Base-by-base conservation (phyloP, 2,888 invertebrate species). In the Chrysolina americana region DNA sequence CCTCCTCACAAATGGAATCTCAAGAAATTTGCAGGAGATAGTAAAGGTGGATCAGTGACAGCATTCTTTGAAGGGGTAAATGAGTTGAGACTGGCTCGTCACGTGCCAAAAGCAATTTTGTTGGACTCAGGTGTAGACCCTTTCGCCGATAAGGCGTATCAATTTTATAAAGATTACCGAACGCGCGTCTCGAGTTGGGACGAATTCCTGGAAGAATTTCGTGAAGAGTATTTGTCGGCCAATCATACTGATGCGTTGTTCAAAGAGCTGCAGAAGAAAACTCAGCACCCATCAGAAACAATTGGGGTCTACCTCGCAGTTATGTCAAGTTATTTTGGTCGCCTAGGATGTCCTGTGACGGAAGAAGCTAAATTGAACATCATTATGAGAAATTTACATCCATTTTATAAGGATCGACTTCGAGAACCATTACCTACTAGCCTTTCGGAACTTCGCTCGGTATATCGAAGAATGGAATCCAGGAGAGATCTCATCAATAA, bases 101-200 rank as follows among this genome's bases (percentile, higher is more conserved):
- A 44, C 8, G 44, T 44, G 1, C 36, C 64, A 2, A 48, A 50
- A 36, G 50, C 28, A 9, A 41, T 48, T 5, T 17, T 70, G 3
- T 19, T 70, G 28, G 63, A 63, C 1, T 62, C 69, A 0, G 69
- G 70, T 6, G 41, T 68, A 2, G 71, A 75, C 44, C 53, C 72
- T n/a, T 72, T 66, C 17, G 53, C 5, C 0, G 71, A n/a, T 3
- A 71, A 65, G 15, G 71, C 71, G 0, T 65, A 65, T 13, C 71
- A 65, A 9, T 71, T 71, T 53, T 71, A 71, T 21, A 53, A 56
- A 17, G 71, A 65, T 2, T 65, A 21, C 68, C n/a, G 68, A 4
- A 1, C 0, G 0, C 1, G 63, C 0, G 70, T 75, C 15, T 1
- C 4, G 8, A 15, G 9, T 17, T 71, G 71, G 71, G 56, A 68